phyloP scores from a whole-genome alignment of 1,140 invertebrate genomes.

The Orussus abietinus region DNA sequence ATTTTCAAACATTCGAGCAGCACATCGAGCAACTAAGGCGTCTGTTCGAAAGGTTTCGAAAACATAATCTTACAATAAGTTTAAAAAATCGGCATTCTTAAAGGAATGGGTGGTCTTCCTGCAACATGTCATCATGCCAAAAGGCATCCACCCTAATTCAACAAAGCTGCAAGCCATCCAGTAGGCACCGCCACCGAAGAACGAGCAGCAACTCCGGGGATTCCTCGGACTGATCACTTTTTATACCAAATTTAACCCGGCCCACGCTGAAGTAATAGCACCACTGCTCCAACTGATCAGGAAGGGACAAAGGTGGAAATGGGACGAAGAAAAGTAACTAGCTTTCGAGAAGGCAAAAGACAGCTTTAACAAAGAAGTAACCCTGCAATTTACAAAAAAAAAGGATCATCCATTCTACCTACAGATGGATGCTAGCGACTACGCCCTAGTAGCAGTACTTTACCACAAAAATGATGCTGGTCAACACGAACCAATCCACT shows the following conservation, averaged over 20 bases:
- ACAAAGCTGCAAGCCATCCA: conserved; percentile 28
- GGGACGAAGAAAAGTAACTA: conserved; percentile 14
- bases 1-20: too few species aligned
- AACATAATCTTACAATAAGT: conserved; percentile 26
- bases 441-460: conserved; percentile 27
- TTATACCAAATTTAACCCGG: conserved; percentile 38
- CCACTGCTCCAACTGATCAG: conserved; percentile 31
- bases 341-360: conserved; percentile 22
- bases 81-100: conserved; percentile 31
- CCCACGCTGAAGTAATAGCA: conserved; percentile 17
- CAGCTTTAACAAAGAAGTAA: conserved; percentile 12
- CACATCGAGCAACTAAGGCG: conserved; percentile 14
- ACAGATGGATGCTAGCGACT: conserved; percentile 26
- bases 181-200: conserved; percentile 29
- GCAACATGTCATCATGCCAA: conserved; percentile 34
- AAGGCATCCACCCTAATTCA: conserved; percentile 28
- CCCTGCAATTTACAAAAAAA: conserved; percentile 21
- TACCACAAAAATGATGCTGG: conserved; percentile 18
- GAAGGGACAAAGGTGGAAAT: conserved; percentile 20
- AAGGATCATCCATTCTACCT: conserved; percentile 19
- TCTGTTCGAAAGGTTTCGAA: conserved; percentile 16
- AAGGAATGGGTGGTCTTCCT: conserved; percentile 43
- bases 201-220: conserved; percentile 34
- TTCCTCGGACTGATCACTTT: conserved; percentile 48
- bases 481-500: conserved; percentile 28